Evolutionary conservation across 1,140 invertebrate genomes (phyloP), one percentile per base, ranked within the genome.

Genomic region (Drosophila pachea): DNA sequence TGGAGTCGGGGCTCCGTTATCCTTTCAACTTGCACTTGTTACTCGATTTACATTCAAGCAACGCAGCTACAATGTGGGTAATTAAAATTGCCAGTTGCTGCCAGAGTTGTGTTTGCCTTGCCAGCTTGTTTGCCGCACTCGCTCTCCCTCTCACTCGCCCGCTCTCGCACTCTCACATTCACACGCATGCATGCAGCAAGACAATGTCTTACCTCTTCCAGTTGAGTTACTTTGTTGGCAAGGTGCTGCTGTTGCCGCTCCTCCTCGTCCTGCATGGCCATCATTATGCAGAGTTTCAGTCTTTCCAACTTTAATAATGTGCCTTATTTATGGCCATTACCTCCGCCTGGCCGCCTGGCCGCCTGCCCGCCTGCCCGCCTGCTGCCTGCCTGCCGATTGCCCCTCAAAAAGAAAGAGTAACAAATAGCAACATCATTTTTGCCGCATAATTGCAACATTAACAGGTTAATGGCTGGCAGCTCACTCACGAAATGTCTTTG

Each of bases 371-470:
- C 9, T 42, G 12, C 32, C 12, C 32, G 7, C 48, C 7, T 45
- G 35, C 66, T 50, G 29, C 45, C 42, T 48, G 50, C 40, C 42
- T 4, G 14, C 31, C 7, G 22, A 1, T 2, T 22, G 22, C 22
- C 22, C 22, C 22, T 22, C 22, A 3, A 53, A 22, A 58, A 61
- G n/a, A 9, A 11, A 31, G n/a, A 43, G 48, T 49, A 68, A 66
- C 33, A 45, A 45, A 48, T 33, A 50, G 42, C 43, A 74, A 78
- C 79, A 83, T 79, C 54, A 83, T 79, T 79, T 78, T 59, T 74
- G 73, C 65, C 79, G 81, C 79, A 83, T 83, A 83, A 83, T 83
- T 84, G 81, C 79, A 84, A 83, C 81, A 83, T 83, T 83, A 83
- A 84, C 79, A 68, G 79, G 76, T 84, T 83, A 83, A 83, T 83